Conservation (phyloP, 53 echinoderm and acorn worm species). For the Paracentrotus lividus region DNA sequence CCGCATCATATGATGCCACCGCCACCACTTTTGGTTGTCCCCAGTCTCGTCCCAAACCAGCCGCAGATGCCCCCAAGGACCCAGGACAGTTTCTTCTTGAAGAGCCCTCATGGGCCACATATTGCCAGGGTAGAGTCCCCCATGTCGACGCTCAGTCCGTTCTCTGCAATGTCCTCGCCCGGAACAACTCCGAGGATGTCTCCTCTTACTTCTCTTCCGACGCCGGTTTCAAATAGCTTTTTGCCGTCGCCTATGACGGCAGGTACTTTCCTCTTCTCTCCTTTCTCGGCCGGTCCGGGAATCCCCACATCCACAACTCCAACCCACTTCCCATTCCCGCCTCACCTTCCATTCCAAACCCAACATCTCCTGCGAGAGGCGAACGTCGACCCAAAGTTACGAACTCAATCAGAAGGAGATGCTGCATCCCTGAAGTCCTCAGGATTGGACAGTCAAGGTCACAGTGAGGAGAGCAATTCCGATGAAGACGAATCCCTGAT, state of each 20-base stretch:
- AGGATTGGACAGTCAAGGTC: conserved; percentile 98
- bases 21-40: conserved; percentile 90
- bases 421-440: conserved; percentile 77
- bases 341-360: conserved; percentile 89
- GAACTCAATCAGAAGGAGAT: conserved; percentile 82
- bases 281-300: conserved; percentile 87
- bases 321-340: conserved; percentile 98
- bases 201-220: conserved; percentile 78
- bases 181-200: conserved; percentile 73
- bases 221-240: conserved; percentile 75
- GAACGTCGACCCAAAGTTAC: conserved; percentile 75
- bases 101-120: conserved; percentile 79
- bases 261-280: conserved; percentile 88
- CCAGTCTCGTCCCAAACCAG: conserved; percentile 83
- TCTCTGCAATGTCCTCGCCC: conserved; percentile 78
- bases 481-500: conserved; percentile 98
- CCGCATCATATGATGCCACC: conserved; percentile 80
- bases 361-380: conserved; percentile 84
- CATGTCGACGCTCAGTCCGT: conserved; percentile 78
- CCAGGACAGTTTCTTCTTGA: conserved; percentile 79
- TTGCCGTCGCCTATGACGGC: conserved; percentile 88
- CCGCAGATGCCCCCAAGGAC: conserved; percentile 75
- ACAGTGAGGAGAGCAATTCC: conserved; percentile 97
- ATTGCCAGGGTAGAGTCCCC: conserved; percentile 83
- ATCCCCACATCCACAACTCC: conserved; percentile 80